Evolutionary conservation across 2,888 invertebrate genomes (phyloP).

Genomic region (Blastobasis adustella): DNA sequence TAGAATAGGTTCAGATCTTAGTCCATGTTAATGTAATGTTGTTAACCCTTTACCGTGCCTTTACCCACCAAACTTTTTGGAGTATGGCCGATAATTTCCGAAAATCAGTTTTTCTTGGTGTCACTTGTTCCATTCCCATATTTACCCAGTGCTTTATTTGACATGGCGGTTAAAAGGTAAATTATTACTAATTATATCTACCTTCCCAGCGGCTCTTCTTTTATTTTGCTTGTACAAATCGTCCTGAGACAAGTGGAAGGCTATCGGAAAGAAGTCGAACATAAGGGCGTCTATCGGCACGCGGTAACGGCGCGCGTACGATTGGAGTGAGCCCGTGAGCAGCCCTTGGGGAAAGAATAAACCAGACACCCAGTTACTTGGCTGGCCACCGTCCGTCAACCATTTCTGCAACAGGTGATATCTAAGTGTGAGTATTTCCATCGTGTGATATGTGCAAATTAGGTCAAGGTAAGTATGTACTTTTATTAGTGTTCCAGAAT

Average conservation of each 20-base stretch:
- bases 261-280: conserved; percentile 84
- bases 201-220: conserved; percentile 17
- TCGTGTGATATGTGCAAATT: neutral
- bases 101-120: no score
- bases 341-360: conserved; percentile 96
- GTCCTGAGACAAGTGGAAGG: conserved; percentile 78
- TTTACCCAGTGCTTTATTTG: no score
- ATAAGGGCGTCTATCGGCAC: conserved; percentile 90
- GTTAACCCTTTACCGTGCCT: no score
- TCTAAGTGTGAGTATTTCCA: neutral
- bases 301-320: conserved; percentile 88
- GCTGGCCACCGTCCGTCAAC: conserved; percentile 81
- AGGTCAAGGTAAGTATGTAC: no score
- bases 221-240: conserved; percentile 70
- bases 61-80: no score
- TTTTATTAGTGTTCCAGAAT: no score
- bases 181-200: no score
- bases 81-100: no score
- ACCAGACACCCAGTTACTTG: conserved; percentile 94
- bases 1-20: no score
- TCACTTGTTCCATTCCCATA: no score
- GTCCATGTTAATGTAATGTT: no score
- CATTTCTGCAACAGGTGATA: conserved; percentile 72
- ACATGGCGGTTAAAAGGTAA: no score
- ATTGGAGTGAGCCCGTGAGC: conserved; percentile 92